phyloP scores from a whole-genome alignment of 92 coral and sea anemone genomes.

The Anthopleura xanthogrammica region DNA sequence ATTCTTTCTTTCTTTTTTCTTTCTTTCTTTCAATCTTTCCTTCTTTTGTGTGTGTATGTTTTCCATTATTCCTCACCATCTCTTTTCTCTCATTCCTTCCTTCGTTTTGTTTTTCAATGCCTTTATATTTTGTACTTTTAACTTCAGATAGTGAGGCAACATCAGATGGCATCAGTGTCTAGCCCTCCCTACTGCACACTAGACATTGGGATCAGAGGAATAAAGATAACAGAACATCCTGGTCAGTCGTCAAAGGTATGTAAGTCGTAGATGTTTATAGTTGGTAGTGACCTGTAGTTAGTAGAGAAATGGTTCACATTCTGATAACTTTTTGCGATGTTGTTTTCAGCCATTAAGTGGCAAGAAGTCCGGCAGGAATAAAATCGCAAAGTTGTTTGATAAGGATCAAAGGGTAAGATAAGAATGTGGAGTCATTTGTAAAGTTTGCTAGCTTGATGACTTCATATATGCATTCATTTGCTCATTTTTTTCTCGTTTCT shows the following conservation, averaged over 20 bases:
- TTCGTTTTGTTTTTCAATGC: no score
- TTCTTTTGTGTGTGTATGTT: no score
- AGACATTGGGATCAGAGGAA: slow-evolving; percentile 69
- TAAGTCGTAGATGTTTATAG: no score
- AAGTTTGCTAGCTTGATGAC: not conserved
- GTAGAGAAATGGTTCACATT: not conserved
- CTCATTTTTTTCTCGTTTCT: not conserved
- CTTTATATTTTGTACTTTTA: not conserved
- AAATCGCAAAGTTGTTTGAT: slow-evolving; percentile 80
- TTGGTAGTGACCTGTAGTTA: not conserved
- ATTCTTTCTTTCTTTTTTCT: not conserved
- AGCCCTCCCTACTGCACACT: slow-evolving; percentile 74
- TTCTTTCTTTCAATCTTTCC: not conserved
- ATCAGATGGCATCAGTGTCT: slow-evolving; percentile 56
- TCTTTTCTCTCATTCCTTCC: not conserved
- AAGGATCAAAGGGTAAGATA: slow-evolving; percentile 84
- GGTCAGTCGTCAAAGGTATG: slow-evolving; percentile 35
- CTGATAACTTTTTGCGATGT: not conserved
- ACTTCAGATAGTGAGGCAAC: slow-evolving; percentile 77
- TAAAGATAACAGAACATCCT: slow-evolving; percentile 64
- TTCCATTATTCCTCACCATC: not conserved
- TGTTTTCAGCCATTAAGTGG: slow-evolving; percentile 20
- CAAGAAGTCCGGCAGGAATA: slow-evolving; percentile 53
- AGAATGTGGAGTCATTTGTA: not conserved
- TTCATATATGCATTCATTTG: not conserved